Conservation (phyloP, 2,797 vertebrate genomes). For the Distichodus sexfasciatus region DNA sequence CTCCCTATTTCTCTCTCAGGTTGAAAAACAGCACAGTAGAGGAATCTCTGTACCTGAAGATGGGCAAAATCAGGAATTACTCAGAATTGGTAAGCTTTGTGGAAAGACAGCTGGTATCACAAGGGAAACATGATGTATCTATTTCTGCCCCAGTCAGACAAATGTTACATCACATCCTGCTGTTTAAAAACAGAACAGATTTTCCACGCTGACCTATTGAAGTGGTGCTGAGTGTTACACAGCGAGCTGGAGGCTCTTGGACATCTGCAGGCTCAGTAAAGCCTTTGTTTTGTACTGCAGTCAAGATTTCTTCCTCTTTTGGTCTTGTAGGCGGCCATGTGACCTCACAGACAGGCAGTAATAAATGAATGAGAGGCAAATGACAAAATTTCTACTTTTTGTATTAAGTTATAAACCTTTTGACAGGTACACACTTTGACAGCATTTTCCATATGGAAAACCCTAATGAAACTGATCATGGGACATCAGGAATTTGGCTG, state of each 20-base stretch:
- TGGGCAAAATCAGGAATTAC: slow-evolving; percentile 14
- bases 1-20: neutral
- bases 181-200: neutral
- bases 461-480: no score
- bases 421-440: no score
- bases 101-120: no score
- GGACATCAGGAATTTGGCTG: no score
- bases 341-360: no score
- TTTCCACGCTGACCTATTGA: neutral
- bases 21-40: neutral
- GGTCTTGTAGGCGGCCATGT: neutral
- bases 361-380: neutral
- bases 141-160: neutral
- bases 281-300: neutral
- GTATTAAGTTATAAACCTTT: no score
- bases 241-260: neutral
- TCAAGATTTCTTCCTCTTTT: neutral
- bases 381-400: neutral
- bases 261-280: neutral
- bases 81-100: slow-evolving; percentile 8
- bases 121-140: neutral
- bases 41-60: slow-evolving; percentile 22
- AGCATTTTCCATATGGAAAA: no score
- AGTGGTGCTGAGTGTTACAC: neutral
- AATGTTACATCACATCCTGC: neutral